Evolutionary conservation across 2,888 invertebrate genomes (phyloP), one percentile per base, ranked within the genome.

Genomic region (Lepidonotus clava): DNA sequence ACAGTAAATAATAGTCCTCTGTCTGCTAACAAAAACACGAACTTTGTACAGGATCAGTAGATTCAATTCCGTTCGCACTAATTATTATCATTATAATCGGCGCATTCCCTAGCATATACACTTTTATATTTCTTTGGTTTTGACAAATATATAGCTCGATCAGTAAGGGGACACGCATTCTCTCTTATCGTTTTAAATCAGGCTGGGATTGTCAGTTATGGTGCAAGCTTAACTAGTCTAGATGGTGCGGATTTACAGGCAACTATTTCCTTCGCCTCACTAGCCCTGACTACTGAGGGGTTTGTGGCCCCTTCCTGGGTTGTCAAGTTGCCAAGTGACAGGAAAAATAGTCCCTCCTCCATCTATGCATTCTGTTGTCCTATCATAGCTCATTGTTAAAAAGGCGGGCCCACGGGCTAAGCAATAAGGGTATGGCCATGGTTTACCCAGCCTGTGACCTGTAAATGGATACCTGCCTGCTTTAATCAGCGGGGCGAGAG

Each of bases 131-230:
- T 71, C 71, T 71, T 71, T 71, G 71, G 71, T 71, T 71, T 71
- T 71, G 71, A 71, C 71, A 71, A 71, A 71, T 71, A 71, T 71
- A 71, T 61, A 61, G 61, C 61, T 24, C 28, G 61, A n/a, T 61
- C 28, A 28, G 14, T 61, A 61, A 11, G 71, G 36, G 71, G 8
- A 24, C 71, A 71, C 14, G 71, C 34, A 24, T n/a, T n/a, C n/a
- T n/a, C n/a, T n/a, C n/a, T n/a, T n/a, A n/a, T n/a, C n/a, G n/a
- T n/a, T n/a, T n/a, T n/a, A n/a, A n/a, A n/a, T n/a, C n/a, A n/a
- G n/a, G n/a, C 46, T 46, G 46, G 46, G 46, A 46, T 8, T 46
- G 46, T 46, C 46, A 46, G 46, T 8, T 11, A 46, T 46, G 8
- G n/a, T n/a, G n/a, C n/a, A n/a, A n/a, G n/a, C n/a, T n/a, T n/a